Evolutionary conservation across 1,140 invertebrate genomes (phyloP), one percentile per base, ranked within the genome.

Genomic region (Penaeus indicus): DNA sequence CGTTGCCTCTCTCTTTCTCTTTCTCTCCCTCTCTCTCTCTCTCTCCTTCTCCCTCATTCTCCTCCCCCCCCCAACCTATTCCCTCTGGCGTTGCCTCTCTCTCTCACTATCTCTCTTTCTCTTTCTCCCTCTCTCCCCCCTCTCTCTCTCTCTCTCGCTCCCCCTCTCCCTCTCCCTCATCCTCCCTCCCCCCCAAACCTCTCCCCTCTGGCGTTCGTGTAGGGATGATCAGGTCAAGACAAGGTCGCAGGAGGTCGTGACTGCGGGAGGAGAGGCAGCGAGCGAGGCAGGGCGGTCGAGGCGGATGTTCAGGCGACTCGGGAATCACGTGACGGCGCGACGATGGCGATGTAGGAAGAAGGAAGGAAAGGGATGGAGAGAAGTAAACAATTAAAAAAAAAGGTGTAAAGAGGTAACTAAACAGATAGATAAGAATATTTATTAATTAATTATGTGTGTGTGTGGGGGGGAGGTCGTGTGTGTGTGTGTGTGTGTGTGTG

Each of bases 11-110:
- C 25, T n/a, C 81, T 83, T 25, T 63, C 42, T 21, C 81, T 63
- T 16, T 27, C 60, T 63, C 81, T 60, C 79, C 25, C 79, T 42
- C 79, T 19, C n/a, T 54, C 79, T 81, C 78, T 42, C 10, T 22
- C 25, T 25, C 42, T 38, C 25, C n/a, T 25, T 38, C 10, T 42
- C 38, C 54, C 78, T 38, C 78, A 18, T 5, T 8, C 42, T 4
- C 78, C 18, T 42, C 8, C 78, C 25, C 78, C 18, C 78, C 18
- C 38, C 1, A 18, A 42, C 2, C 11, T 60, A 21, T 38, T 47
- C 54, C 54, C 11, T n/a, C 25, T 3, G 7, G 61, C 42, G 5
- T 62, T 81, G 1, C 32, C 42, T 21, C 81, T 63, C 25, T 27
- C 60, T 63, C 81, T 60, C 79, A 16, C 27, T 32, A 18, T 62